These are phyloP conservation scores for Mylabris phalerata DNA, from an alignment of 1,140 invertebrate species.

Conservation along the genomic window DNA sequence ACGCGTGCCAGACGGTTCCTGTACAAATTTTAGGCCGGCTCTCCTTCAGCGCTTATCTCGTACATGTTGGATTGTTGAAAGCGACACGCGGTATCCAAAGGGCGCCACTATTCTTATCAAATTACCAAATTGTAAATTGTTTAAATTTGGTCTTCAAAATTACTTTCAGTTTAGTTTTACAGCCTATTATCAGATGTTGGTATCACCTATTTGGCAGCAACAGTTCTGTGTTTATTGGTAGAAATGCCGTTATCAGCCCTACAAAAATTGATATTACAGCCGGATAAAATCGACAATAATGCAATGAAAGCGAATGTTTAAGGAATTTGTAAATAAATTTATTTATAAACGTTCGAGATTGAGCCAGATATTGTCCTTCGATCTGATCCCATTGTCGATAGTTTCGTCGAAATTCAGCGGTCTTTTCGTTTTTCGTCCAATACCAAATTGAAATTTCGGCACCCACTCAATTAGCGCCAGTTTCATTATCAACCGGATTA, in stretches of 20 bases:
- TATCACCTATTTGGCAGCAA: slow-evolving; percentile 21
- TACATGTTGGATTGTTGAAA: slow-evolving; percentile 11
- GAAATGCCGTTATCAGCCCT: slow-evolving; percentile 33
- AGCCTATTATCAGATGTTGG: slow-evolving; percentile 20
- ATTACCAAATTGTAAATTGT: slow-evolving; percentile 19
- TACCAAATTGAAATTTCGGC: not conserved
- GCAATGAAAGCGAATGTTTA: not conserved
- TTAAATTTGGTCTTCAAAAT: not conserved
- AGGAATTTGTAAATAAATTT: not conserved
- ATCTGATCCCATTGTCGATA: not conserved
- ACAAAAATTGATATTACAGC: slow-evolving; percentile 21
- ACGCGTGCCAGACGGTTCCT: slow-evolving; percentile 16
- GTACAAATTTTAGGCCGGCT: slow-evolving; percentile 23
- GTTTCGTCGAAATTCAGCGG: slow-evolving; percentile 3
- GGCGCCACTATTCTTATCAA: slow-evolving; percentile 16
- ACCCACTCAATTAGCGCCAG: not conserved
- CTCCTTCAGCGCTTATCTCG: slow-evolving; percentile 26
- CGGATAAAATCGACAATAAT: not conserved
- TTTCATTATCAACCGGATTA: not conserved
- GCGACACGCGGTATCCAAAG: slow-evolving; percentile 4
- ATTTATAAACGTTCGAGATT: not conserved
- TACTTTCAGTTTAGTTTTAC: slow-evolving; percentile 14
- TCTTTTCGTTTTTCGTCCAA: not conserved
- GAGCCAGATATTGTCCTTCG: slow-evolving; percentile 2
- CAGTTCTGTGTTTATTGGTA: slow-evolving; percentile 24